These are phyloP conservation scores for Hypotaenidia philippensis DNA, from an alignment of 2,797 vertebrate genomes.

Conservation along the genomic window DNA sequence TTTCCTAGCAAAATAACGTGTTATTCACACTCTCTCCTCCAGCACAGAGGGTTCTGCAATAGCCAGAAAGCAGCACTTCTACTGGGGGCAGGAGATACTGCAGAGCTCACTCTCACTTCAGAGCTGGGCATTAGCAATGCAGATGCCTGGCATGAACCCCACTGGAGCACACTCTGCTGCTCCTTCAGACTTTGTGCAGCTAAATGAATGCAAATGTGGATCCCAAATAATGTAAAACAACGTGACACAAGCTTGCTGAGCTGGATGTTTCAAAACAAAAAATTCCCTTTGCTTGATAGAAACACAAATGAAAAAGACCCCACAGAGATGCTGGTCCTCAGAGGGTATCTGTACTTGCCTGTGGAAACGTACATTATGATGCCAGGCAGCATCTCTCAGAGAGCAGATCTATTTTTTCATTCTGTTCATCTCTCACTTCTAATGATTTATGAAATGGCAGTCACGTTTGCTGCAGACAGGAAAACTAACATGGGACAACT, in stretches of 20 bases:
- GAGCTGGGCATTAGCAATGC: not conserved
- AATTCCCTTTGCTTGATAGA: not conserved
- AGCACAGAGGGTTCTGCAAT: not conserved
- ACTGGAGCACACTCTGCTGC: not conserved
- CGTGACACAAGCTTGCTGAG: fast-evolving
- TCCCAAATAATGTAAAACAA: not conserved
- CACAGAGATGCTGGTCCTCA: not conserved
- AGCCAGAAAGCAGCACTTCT: not conserved
- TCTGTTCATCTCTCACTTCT: not conserved
- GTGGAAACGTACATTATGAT: not conserved
- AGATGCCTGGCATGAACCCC: fast-evolving
- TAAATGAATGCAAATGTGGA: not conserved
- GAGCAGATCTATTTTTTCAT: not conserved
- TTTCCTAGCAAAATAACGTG: not conserved
- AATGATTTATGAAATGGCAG: not conserved
- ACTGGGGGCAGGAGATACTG: not conserved
- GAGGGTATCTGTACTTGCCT: not conserved
- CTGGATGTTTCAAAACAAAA: not conserved
- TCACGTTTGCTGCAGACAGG: not conserved
- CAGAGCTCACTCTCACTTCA: not conserved
- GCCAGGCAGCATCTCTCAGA: not conserved
- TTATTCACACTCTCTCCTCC: not conserved
- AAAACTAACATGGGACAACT: not conserved
- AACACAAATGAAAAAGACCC: not conserved
- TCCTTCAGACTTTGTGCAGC: not conserved